Evolutionary conservation across 2,888 invertebrate species (phyloP), one percentile per base, ranked within the genome.

Genomic region (Pseudococcus jackbeardsleyi): DNA sequence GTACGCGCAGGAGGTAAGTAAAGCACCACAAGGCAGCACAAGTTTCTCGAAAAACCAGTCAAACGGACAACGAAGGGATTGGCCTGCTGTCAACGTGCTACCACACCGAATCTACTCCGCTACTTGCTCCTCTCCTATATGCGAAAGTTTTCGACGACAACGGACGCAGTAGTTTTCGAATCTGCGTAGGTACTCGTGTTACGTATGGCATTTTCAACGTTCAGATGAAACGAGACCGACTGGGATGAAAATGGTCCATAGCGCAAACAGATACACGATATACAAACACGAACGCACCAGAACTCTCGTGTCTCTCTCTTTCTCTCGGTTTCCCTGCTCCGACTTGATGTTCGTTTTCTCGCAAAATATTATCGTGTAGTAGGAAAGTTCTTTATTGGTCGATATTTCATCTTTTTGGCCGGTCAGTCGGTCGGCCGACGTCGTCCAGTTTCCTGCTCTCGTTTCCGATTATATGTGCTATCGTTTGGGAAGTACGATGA

Each of bases 351-450:
- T 59, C n/a, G 59, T 59, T 59, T 59, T 19, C 19, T 59, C 19
- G n/a, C 59, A 19, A 59, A 59, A 59, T 59, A 59, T 59, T 59
- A 59, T 19, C 59, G 54, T 15, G 17, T 54, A 15, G 54, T 54
- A 54, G 64, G 5, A 6, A 64, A 64, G 64, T 64, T 64, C 22
- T 22, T 64, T 72, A 59, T 72, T 72, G 68, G 68, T 72, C 68
- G 68, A 72, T 72, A 72, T 72, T 72, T 72, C 68, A 72, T 72
- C 68, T 72, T 72, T 72, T 33, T 72, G 68, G 68, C 68, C 22
- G 68, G 68, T 15, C 68, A 33, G 68, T 15, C 68, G 19, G 59
- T 54, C 12, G 54, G 17, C 17, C 59, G 59, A 26, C 26, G 26
- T 72, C 68, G 33, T 59, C 59, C 26, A 72, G 11, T 72, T 72